Base-by-base conservation (phyloP, 2,888 invertebrate species). In the Gastracanthus pulcherrimus region DNA sequence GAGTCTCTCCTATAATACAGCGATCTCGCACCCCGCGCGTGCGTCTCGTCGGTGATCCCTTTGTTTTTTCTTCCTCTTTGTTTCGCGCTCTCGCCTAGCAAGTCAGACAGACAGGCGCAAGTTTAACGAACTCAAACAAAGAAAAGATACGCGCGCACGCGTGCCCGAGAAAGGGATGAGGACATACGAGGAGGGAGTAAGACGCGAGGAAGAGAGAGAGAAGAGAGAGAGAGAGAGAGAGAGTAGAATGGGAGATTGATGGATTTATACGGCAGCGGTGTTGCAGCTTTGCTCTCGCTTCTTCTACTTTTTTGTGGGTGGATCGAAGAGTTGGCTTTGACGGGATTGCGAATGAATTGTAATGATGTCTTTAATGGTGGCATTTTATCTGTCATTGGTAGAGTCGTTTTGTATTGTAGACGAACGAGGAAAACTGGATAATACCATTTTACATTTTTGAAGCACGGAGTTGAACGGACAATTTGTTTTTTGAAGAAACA, bases 51-150 rank as follows among this genome's bases (percentile, higher is more conserved):
- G 1, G 5, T 45, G 16, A 26, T n/a, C 45, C 19, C n/a, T 45
- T 45, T 67, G 67, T 69, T 51, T 69, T 69, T 69, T n/a, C 29
- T 29, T 66, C 31, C 51, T 69, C 34, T 69, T 9, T 29, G 41
- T 45, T 26, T 45, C 66, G 36, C 41, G 26, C n/a, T n/a, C n/a
- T n/a, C n/a, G n/a, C n/a, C n/a, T n/a, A n/a, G n/a, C n/a, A 45
- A 26, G 2, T 7, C 45, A 29, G 29, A 67, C 13, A 26, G 26
- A n/a, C 4, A 2, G 19, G 64, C 11, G 64, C 36, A 36, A 67
- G 69, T 69, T 69, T 69, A 69, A 69, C 48, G 51, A 69, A 69
- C 69, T 69, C 51, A n/a, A 69, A 69, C 51, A 69, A 69, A 51
- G 51, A 69, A 45, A 13, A 48, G 6, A 51, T 67, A n/a, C 45